phyloP scores from a whole-genome alignment of 1,140 invertebrate genomes.

The Bombyx mori region DNA sequence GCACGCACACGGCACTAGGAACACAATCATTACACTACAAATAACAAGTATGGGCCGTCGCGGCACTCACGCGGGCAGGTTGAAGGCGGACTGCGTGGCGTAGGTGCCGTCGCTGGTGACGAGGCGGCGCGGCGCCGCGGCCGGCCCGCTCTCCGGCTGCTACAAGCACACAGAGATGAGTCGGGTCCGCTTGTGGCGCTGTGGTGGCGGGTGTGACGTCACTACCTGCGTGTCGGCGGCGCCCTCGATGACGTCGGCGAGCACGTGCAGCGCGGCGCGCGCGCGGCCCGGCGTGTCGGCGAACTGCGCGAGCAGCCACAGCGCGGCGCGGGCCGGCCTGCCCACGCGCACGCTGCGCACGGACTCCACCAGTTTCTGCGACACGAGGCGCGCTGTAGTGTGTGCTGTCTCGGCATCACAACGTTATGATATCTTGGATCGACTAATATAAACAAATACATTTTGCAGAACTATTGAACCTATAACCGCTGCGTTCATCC shows the following conservation, averaged over 20 bases:
- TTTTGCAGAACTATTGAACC: too few relatives aligned
- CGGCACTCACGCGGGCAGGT: constrained; percentile 76
- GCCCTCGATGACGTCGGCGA: constrained; percentile 86
- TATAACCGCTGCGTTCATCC: too few relatives aligned
- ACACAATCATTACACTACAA: too few relatives aligned
- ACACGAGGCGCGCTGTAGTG: not conserved
- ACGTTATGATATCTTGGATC: too few relatives aligned
- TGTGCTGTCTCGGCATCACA: too few relatives aligned
- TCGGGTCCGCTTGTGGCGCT: too few relatives aligned
- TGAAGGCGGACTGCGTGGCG: constrained; percentile 97
- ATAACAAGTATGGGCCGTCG: not conserved
- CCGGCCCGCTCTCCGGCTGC: not conserved
- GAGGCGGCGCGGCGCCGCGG: constrained; percentile 66
- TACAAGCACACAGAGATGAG: not conserved
- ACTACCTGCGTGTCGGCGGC: not conserved
- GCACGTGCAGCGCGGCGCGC: constrained; percentile 81
- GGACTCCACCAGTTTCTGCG: constrained; percentile 81
- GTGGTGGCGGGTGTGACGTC: too few relatives aligned
- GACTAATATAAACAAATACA: too few relatives aligned
- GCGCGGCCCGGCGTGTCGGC: constrained; percentile 85
- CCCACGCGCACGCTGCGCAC: constrained; percentile 88
- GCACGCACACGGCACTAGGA: not conserved
- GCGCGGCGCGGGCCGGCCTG: constrained; percentile 91
- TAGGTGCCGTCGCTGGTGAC: constrained; percentile 99
- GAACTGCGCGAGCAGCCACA: constrained; percentile 99